phyloP scores from a whole-genome alignment of 2,888 invertebrate genomes.

The Theretra japonica region DNA sequence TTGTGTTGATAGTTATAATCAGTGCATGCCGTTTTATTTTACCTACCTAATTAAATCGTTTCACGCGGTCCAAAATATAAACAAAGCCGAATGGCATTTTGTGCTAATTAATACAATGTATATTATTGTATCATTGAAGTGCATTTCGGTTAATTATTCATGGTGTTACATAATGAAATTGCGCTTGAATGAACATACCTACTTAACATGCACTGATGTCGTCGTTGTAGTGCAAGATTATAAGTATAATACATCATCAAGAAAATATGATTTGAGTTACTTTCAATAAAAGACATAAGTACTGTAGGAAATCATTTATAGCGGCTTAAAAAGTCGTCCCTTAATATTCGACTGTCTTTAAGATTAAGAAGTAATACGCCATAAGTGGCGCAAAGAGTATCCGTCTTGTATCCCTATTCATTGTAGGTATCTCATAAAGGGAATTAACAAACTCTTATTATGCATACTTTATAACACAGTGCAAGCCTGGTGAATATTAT shows the following conservation, averaged over 20 bases:
- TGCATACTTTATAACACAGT: no score
- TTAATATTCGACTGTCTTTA: no score
- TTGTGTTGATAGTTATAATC: not conserved
- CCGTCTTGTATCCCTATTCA: no score
- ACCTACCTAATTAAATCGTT: not conserved
- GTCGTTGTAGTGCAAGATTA: not conserved
- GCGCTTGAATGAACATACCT: not conserved
- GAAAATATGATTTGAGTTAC: no score
- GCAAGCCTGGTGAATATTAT: no score
- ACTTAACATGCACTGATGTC: not conserved
- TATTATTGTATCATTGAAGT: not conserved
- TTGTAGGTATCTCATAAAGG: no score
- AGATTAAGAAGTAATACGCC: no score
- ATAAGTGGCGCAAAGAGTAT: no score
- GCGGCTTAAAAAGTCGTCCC: no score
- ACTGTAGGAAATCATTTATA: no score
- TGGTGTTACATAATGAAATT: not conserved
- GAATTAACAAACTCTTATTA: no score
- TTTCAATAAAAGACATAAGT: no score
- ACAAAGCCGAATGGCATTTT: not conserved
- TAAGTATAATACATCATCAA: not conserved
- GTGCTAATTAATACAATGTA: not conserved
- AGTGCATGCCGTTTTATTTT: not conserved
- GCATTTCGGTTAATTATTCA: slow-evolving; percentile 6
- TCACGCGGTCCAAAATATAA: slow-evolving; percentile 1